phyloP scores from a whole-genome alignment of 1,140 invertebrate species.

The Scaptomyza montana region DNA sequence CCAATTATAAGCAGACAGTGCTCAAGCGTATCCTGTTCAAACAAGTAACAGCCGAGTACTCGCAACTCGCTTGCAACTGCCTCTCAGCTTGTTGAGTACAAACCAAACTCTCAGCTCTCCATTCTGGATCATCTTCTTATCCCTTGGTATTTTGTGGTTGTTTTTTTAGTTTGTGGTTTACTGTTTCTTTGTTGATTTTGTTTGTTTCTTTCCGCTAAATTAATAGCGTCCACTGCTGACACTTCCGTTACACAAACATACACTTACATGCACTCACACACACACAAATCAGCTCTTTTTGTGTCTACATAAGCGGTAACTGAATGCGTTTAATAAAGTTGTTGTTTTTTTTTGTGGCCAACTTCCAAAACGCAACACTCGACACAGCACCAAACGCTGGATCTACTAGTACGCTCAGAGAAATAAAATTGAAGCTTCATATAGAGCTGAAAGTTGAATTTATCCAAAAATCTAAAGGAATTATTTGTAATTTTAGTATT shows the following conservation, averaged over 20 bases:
- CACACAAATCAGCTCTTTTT: constrained; percentile 1
- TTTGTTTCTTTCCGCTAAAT: constrained; percentile 80
- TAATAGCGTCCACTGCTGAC: constrained; percentile 78
- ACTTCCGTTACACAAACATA: constrained; percentile 61
- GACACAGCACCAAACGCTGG: constrained; percentile 2
- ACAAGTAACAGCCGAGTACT: constrained; percentile 55
- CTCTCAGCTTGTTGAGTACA: constrained; percentile 7
- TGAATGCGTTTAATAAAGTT: constrained; percentile 68
- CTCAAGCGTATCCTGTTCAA: constrained; percentile 75
- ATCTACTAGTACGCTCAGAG: not conserved
- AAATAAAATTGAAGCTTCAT: no score
- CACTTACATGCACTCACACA: constrained; percentile 14
- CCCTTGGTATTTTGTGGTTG: not conserved
- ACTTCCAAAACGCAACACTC: not conserved
- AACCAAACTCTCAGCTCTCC: constrained; percentile 2
- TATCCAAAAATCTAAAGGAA: no score
- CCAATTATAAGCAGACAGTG: constrained; percentile 73
- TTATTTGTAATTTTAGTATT: no score
- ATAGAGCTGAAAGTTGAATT: no score
- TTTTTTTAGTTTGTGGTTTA: constrained; percentile 57
- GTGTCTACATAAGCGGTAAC: constrained; percentile 6
- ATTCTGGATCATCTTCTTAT: not conserved
- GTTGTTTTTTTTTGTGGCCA: constrained; percentile 37
- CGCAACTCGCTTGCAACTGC: constrained; percentile 22
- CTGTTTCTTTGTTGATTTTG: constrained; percentile 70